A percentile compares a stretch with the other conserved stretches of the same genome.
Evolutionary conservation across 2,888 invertebrate species (phyloP).

Genomic region (Autographa pulchrina): DNA sequence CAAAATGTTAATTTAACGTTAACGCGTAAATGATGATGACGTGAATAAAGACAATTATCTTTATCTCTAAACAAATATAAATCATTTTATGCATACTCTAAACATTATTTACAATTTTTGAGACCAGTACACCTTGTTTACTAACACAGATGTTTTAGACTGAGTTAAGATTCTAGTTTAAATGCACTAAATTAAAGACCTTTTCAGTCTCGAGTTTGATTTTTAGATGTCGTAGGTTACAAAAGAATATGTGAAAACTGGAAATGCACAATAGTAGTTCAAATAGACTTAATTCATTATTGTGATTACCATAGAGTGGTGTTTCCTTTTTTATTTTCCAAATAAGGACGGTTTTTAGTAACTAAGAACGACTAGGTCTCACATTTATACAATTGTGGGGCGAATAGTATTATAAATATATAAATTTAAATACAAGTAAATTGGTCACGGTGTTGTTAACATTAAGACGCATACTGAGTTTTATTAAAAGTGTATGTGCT

Average conservation of each 20-base stretch:
- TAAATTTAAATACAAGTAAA: background rate
- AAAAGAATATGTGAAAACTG: background rate
- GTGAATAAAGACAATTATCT: conserved; percentile 33
- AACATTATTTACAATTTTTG: conserved; percentile 63
- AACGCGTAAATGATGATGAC: conserved; percentile 20
- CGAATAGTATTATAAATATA: conserved; percentile 6
- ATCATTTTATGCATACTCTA: conserved; percentile 55
- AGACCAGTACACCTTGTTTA: conserved; percentile 54
- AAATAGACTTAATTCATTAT: background rate
- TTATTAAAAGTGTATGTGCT: background rate
- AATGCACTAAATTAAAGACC: conserved; percentile 2
- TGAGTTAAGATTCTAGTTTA: conserved; percentile 21
- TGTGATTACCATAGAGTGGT: background rate
- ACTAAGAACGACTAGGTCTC: conserved; percentile 22
- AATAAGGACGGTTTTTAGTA: conserved; percentile 22
- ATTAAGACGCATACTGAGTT: background rate
- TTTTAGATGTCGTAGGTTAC: background rate
- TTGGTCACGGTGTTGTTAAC: background rate
- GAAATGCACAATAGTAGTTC: background rate
- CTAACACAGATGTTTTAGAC: conserved; percentile 28
- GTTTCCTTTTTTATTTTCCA: background rate
- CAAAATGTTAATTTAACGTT: conserved; percentile 40
- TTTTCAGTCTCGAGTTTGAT: background rate
- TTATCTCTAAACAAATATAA: conserved; percentile 70
- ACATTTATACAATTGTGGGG: conserved; percentile 22